A percentile compares a stretch with the other conserved stretches of the same genome.
Conservation (phyloP, 2,888 invertebrate species). For the Aromia moschata region DNA sequence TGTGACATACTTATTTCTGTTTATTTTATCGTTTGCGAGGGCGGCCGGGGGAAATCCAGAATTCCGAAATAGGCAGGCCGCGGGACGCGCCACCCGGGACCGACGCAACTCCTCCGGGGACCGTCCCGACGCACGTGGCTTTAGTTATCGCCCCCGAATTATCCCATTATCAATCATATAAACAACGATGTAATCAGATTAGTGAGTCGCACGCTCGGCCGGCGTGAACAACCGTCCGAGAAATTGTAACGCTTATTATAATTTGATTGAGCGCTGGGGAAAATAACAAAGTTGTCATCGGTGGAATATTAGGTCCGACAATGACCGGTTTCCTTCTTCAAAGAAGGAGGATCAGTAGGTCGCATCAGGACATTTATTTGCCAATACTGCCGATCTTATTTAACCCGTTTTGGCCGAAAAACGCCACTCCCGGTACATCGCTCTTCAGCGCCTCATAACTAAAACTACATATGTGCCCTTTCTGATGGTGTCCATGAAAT, state of each 20-base stretch:
- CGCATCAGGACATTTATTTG: too few relatives aligned
- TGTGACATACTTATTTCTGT: conserved; percentile 40
- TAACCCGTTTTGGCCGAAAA: too few relatives aligned
- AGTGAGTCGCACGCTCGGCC: conserved; percentile 32
- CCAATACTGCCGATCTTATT: too few relatives aligned
- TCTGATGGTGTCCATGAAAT: too few relatives aligned
- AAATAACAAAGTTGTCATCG: conserved; percentile 13
- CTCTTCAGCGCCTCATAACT: too few relatives aligned
- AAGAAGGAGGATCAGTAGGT: too few relatives aligned
- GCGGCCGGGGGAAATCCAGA: conserved; percentile 31
- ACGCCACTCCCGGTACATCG: too few relatives aligned
- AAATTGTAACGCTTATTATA: conserved; percentile 38
- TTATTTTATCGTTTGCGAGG: conserved; percentile 37
- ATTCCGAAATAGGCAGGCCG: conserved; percentile 27
- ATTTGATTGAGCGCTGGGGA: conserved; percentile 31
- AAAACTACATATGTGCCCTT: too few relatives aligned
- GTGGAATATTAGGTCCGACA: neutral
- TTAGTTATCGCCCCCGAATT: conserved; percentile 53
- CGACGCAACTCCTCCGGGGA: conserved; percentile 42
- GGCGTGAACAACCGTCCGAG: conserved; percentile 29
- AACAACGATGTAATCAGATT: conserved; percentile 58
- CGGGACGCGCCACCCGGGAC: conserved; percentile 40
- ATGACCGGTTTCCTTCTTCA: too few relatives aligned
- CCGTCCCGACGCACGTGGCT: conserved; percentile 51
- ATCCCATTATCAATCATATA: conserved; percentile 59